These are phyloP conservation scores for Geotria australis DNA, from an alignment of 2,797 vertebrate species.

Conservation along the genomic window DNA sequence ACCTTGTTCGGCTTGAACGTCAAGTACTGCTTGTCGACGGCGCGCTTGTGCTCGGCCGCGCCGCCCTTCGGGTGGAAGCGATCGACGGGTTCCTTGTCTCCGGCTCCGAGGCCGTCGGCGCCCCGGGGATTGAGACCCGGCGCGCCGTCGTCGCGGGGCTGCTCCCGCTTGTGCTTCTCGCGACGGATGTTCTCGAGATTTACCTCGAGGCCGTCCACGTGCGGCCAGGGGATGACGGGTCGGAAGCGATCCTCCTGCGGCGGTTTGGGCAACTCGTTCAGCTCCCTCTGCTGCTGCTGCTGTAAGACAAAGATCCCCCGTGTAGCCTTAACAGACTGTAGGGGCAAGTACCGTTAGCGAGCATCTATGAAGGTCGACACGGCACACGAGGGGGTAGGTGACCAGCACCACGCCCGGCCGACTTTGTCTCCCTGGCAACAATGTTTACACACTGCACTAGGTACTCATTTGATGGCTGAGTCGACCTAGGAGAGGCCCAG, in stretches of 20 bases:
- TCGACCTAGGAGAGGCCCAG: too few species aligned
- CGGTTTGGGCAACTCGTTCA: background rate
- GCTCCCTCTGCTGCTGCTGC: background rate
- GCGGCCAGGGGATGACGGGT: constrained; percentile 83
- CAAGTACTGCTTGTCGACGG: constrained; percentile 61
- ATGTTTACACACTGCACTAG: too few species aligned
- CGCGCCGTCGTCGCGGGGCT: constrained; percentile 3
- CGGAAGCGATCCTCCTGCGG: constrained; percentile 36
- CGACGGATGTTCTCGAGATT: constrained; percentile 69
- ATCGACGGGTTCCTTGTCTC: background rate
- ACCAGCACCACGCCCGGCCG: too few species aligned
- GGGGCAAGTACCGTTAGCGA: too few species aligned
- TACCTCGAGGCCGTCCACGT: constrained; percentile 83
- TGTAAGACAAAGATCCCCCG: too few species aligned
- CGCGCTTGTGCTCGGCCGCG: constrained; percentile 21
- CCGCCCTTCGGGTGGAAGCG: constrained; percentile 9
- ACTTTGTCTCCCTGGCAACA: too few species aligned
- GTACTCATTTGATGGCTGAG: too few species aligned
- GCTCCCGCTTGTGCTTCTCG: constrained; percentile 27
- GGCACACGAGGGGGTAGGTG: too few species aligned
- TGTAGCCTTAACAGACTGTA: too few species aligned
- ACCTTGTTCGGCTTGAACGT: constrained; percentile 66
- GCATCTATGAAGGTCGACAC: too few species aligned
- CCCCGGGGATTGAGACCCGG: too few species aligned
- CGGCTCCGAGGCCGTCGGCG: too few species aligned